Evolutionary conservation across 2,797 vertebrate species (phyloP), one percentile per base, ranked within the genome.

Genomic region (Gorsachius magnificus): DNA sequence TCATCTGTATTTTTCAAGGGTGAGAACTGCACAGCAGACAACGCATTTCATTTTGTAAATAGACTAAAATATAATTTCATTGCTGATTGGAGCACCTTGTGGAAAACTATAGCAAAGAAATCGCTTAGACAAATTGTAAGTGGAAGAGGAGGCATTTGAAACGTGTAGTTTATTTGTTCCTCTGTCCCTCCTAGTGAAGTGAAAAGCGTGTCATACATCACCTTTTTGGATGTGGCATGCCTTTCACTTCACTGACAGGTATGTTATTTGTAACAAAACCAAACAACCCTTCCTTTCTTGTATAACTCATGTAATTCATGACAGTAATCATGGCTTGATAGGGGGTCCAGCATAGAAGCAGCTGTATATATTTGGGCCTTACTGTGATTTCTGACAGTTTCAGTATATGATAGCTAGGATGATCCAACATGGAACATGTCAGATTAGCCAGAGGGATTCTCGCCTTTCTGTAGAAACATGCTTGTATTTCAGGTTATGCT

Each of bases 191-290:
- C 63, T 57, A 45, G 83, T 82, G 50, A 85, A 85, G 54, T 51
- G 50, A 92, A 89, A 94, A 89, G 24, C 68, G 58, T 69, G 28
- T 83, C 71, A 95, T 68, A 68, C 38, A 71, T 77, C 61, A 65
- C 31, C 29, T 75, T 93, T 95, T 92, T 65, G 90, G 65, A 91
- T 58, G 65, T 89, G 83, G 86, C 78, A 85, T 89, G 68, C 33
- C 64, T 95, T 97, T 95, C 74, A 89, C 56, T 93, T 92, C 54
- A 56, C 61, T 96, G 95, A 92, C 93, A 94, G 81, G 75, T 90
- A 54, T 78, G 81, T 64, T 94, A 92, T 96, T 96, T 94, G 83
- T 71, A 91, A 96, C 75, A 94, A 87, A 96, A 81, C 35, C 33
- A 75, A 83, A 65, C 43, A 92, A 61, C 25, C 31, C 38, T 87